Base-by-base conservation (phyloP, 2,888 invertebrate species). In the Thymelicus lineola region DNA sequence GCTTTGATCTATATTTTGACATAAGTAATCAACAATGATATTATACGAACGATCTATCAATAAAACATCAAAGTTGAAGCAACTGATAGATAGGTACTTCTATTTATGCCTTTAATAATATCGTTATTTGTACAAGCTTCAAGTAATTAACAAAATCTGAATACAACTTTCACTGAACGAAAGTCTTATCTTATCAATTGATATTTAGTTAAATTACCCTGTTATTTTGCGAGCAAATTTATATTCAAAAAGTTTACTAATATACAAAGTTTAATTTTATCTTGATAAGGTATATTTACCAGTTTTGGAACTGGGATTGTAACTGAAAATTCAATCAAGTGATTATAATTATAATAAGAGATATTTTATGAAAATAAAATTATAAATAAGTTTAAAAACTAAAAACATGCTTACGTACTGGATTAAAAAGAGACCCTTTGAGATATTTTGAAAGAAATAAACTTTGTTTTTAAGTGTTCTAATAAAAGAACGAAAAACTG, bases 191-290 rank as follows among this genome's bases (percentile, higher is more conserved):
- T 55, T 55, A 61, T 67, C 53, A 50, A 67, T 61, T 50, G 53
- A 67, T 17, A 38, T 66, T 58, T 66, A 53, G 42, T 67, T 60
- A 53, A 42, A 61, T 61, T 59, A 67, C 53, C 38, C 36, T 20
- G 66, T 66, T 35, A 50, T 61, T 53, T 53, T 53, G 53, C 55
- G 28, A 14, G 60, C 15, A 61, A 60, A 60, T 67, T 67, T 67
- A 67, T 67, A 67, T 67, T 67, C 60, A 53, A 50, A 60, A 67
- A 67, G 60, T 67, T 67, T 67, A 60, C 61, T 67, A 67, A 53
- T 67, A 67, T n/a, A 67, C 60, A 67, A 67, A 67, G 67, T 67
- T 67, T 67, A 0, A 7, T 42, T 60, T 20, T 42, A 67, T 67
- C 53, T 20, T 61, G 60, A 67, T 67, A 45, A 38, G 7, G 20